These are phyloP conservation scores for Phainopepla nitens DNA, from an alignment of 2,113 vertebrate genomes.

Conservation along the genomic window DNA sequence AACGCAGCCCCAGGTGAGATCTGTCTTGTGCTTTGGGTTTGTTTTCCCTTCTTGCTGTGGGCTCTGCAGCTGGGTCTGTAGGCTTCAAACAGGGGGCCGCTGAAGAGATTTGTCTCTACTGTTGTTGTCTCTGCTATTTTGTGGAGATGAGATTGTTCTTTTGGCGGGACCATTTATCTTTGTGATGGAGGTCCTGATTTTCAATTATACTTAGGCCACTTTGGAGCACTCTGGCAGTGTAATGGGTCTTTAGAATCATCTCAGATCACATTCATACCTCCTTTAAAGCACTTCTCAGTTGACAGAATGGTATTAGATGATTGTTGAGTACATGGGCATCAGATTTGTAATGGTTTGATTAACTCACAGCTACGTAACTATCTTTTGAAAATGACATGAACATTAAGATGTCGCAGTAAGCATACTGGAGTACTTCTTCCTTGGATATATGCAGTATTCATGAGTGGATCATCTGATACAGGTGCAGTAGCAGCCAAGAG, in stretches of 20 bases:
- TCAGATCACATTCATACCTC: neutral
- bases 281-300: slow-evolving; percentile 1
- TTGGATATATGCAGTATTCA: fast-evolving
- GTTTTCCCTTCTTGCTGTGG: neutral
- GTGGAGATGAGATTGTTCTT: neutral
- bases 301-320: neutral
- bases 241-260: slow-evolving; percentile 1
- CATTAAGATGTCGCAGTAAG: neutral
- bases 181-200: neutral
- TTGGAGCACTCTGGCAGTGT: neutral
- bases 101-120: neutral
- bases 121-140: neutral
- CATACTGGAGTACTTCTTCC: neutral
- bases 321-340: neutral
- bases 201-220: neutral
- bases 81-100: neutral
- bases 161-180: neutral
- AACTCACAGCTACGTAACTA: neutral
- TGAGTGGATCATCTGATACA: neutral
- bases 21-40: neutral
- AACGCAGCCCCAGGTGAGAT: neutral
- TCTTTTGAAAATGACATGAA: neutral
- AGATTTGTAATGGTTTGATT: neutral
- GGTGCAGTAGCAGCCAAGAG: neutral
- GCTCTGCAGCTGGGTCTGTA: neutral